Conservation (phyloP, 2,888 invertebrate genomes). For the Sinodicranocentrus sp. region DNA sequence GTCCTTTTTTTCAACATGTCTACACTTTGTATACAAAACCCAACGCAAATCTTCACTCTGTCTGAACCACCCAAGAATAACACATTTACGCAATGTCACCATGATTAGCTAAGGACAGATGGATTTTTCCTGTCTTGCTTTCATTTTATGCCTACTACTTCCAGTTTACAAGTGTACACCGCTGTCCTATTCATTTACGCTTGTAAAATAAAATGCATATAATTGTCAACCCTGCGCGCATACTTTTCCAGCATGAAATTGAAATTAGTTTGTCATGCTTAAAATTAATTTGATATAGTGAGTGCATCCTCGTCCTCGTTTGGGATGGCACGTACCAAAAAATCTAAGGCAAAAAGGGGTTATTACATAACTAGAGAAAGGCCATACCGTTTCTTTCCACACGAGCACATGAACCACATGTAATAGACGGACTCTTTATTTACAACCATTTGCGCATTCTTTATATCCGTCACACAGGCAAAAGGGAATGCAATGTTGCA, state of each 20-base stretch:
- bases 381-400: not conserved
- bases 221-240: not conserved
- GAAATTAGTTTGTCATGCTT: constrained; percentile 34
- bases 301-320: not conserved
- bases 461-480: too few species aligned
- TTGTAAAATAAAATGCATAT: constrained; percentile 2
- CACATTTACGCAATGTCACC: constrained; percentile 46
- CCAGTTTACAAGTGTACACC: not conserved
- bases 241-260: constrained; percentile 36
- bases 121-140: constrained; percentile 11
- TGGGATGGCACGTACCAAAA: constrained; percentile 10
- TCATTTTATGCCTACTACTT: not conserved
- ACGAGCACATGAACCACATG: not conserved
- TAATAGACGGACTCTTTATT: too few species aligned
- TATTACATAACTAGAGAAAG: too few species aligned
- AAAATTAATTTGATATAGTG: constrained; percentile 30
- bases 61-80: constrained; percentile 3
- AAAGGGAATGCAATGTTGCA: not conserved
- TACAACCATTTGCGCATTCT: too few species aligned
- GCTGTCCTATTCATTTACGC: not conserved
- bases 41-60: constrained; percentile 13
- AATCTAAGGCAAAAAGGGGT: not conserved
- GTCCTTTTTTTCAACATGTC: not conserved
- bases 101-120: constrained; percentile 51
- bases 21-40: not conserved